Conservation (phyloP, 1,140 invertebrate species). For the Papilio helenus region DNA sequence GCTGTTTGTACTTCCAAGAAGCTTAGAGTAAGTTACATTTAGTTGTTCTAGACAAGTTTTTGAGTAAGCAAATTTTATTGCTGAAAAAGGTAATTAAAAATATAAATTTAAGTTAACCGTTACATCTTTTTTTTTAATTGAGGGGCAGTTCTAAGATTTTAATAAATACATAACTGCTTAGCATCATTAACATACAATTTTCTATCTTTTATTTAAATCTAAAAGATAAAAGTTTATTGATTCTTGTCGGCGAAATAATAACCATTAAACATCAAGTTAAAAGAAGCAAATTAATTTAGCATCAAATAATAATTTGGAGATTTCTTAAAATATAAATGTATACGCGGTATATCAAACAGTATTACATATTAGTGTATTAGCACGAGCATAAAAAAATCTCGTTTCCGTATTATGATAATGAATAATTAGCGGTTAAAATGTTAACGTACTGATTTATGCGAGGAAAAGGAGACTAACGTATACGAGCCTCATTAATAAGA, state of each 20-base stretch:
- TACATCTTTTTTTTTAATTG: neutral
- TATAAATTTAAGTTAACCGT: too few species aligned
- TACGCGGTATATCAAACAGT: constrained; percentile 14
- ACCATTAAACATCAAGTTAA: neutral
- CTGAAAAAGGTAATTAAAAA: neutral
- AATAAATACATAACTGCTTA: neutral
- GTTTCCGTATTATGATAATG: constrained; percentile 7
- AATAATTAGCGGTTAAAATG: neutral
- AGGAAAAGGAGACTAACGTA: constrained; percentile 1
- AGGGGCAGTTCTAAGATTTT: neutral
- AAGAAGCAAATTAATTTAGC: neutral
- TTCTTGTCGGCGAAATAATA: neutral
- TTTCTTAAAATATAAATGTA: neutral
- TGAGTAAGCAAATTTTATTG: neutral
- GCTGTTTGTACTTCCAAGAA: neutral
- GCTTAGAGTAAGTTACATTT: neutral
- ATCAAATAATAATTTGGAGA: neutral
- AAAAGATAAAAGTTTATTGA: neutral
- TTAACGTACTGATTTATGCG: constrained; percentile 1
- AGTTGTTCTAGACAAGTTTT: neutral
- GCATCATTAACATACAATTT: neutral
- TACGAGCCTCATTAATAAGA: constrained; percentile 16
- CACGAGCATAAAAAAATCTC: neutral
- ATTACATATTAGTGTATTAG: neutral
- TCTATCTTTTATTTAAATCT: neutral